A percentile compares a stretch with the other conserved stretches of the same genome.
phyloP scores from a whole-genome alignment of 1,140 invertebrate genomes.

The Monochamus saltuarius region DNA sequence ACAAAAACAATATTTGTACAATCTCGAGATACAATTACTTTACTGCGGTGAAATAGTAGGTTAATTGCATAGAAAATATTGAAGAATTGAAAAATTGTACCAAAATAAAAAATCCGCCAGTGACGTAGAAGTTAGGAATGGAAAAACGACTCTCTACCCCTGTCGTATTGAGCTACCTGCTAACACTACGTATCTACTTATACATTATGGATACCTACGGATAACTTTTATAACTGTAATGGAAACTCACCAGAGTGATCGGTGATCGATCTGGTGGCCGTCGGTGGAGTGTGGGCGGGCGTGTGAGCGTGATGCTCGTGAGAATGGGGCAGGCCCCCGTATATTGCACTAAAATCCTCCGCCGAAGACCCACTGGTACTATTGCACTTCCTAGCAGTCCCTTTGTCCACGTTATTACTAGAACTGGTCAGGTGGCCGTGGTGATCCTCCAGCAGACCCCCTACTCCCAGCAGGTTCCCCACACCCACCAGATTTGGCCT shows the following conservation, averaged over 20 bases:
- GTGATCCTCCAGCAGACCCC: slow-evolving; percentile 75
- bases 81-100: no score
- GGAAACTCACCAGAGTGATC: slow-evolving; percentile 60
- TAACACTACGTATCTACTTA: no score
- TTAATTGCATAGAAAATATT: no score
- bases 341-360: slow-evolving; percentile 77
- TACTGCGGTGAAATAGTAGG: no score
- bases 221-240: neutral
- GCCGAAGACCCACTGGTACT: slow-evolving; percentile 70
- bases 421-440: slow-evolving; percentile 59
- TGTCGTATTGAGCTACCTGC: neutral
- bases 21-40: no score
- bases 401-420: slow-evolving; percentile 60
- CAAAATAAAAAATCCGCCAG: no score
- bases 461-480: slow-evolving; percentile 72
- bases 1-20: no score
- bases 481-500: slow-evolving; percentile 75
- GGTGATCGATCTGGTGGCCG: slow-evolving; percentile 58
- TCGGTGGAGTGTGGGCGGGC: slow-evolving; percentile 62
- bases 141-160: no score
- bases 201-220: no score
- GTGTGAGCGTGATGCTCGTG: slow-evolving; percentile 55
- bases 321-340: slow-evolving; percentile 60
- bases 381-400: slow-evolving; percentile 66
- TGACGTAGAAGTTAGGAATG: no score